Base-by-base conservation (phyloP, 2,888 invertebrate genomes). In the Drosophila hamatofila region DNA sequence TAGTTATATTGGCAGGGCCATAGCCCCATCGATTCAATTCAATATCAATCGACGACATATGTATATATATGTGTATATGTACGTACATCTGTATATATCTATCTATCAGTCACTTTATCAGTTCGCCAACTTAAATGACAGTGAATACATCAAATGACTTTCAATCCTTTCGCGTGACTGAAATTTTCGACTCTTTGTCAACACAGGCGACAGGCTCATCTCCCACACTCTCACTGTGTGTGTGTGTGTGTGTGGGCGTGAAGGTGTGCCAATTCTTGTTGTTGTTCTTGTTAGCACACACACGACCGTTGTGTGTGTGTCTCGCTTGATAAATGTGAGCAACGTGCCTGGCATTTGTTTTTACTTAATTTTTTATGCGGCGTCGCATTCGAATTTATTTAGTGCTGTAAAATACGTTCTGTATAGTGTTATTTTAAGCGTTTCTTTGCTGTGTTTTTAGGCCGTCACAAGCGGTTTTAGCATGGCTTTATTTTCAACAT, bases 101-200 rank as follows among this genome's bases (percentile, higher is more conserved):
- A 74, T 85, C 83, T 81, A 88, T 85, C 69, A 77, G 57, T 86
- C 75, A 75, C 73, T 83, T 76, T 76, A 84, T 86, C 76, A 71
- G 66, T 44, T 52, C 78, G 71, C 71, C 72, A 85, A 84, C 85
- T 89, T 84, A 86, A 86, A 89, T 89, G 89, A 81, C 88, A 75
- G 77, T 61, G 74, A 84, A 85, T 85, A 81, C 89, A 87, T 85
- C 85, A 89, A 87, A 79, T 88, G 85, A 84, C 82, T 87, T 84
- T 87, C 85, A 86, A 86, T 87, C 85, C 85, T 77, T 89, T 89
- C 89, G 89, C 89, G 84, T 87, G 85, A 85, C 85, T 87, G 65
- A 88, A 89, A 80, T 84, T 84, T 76, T 87, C 80, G 87, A 80
- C 87, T 87, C 83, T 87, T 84, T 84, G 87, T 84, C 83, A 84